Conservation (phyloP, 2,888 invertebrate genomes). For the Drosophila antonietae region DNA sequence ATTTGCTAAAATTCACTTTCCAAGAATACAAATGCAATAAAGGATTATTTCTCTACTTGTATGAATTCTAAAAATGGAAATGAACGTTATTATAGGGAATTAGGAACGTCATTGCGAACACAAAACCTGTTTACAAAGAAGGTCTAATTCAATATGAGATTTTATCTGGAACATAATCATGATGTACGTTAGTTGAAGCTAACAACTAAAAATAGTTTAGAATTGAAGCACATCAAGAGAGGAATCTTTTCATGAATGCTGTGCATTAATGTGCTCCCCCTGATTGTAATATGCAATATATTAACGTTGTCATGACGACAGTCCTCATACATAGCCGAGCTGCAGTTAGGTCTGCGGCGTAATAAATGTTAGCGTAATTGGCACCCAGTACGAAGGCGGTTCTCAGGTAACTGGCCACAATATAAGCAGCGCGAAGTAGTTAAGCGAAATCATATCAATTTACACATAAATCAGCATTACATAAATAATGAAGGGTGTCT, state of each 20-base stretch:
- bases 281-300: constrained; percentile 30
- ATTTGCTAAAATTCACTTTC: background rate
- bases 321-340: constrained; percentile 8
- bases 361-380: constrained; percentile 27
- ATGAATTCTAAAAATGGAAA: background rate
- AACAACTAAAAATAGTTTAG: background rate
- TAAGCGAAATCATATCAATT: constrained; percentile 35
- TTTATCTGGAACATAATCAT: background rate
- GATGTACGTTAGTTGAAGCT: no score
- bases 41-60: background rate
- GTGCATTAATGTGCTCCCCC: background rate
- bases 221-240: no score
- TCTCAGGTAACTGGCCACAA: constrained; percentile 3
- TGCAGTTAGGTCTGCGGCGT: constrained; percentile 39
- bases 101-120: background rate
- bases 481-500: constrained; percentile 36
- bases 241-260: background rate
- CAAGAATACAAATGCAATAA: background rate
- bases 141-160: background rate
- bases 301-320: constrained; percentile 21
- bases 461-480: constrained; percentile 45
- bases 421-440: background rate
- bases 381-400: background rate
- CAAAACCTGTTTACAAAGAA: background rate
- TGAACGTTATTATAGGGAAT: background rate